Conservation (phyloP, 2,797 vertebrate species). For the Trematomus bernacchii region DNA sequence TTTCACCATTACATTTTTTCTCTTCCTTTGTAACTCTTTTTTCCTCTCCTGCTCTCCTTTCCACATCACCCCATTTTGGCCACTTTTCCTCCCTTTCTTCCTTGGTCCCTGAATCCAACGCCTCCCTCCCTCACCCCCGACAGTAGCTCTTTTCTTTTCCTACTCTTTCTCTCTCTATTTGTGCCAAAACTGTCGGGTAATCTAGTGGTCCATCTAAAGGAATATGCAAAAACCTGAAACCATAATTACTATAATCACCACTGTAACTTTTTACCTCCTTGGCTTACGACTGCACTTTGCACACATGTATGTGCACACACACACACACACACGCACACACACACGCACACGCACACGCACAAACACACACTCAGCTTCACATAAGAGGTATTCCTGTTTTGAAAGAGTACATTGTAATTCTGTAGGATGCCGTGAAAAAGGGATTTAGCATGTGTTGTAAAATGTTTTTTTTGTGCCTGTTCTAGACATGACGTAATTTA, state of each 20-base stretch:
- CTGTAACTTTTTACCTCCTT: constrained; percentile 75
- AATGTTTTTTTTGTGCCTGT: constrained; percentile 54
- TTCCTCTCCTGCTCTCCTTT: constrained; percentile 34
- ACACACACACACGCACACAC: constrained; percentile 12
- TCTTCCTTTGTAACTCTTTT: constrained; percentile 44
- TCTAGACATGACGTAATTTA: constrained; percentile 70
- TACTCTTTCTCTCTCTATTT: neutral
- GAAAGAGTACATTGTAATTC: constrained; percentile 68
- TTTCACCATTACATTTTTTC: constrained; percentile 48
- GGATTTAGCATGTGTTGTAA: constrained; percentile 57
- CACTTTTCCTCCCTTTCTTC: constrained; percentile 20
- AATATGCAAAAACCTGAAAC: constrained; percentile 80
- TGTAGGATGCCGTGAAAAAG: constrained; percentile 61
- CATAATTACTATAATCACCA: constrained; percentile 81
- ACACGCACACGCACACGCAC: constrained; percentile 19
- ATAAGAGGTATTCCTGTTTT: constrained; percentile 33
- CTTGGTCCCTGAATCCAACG: constrained; percentile 9
- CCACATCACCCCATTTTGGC: constrained; percentile 18
- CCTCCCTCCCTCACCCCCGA: constrained; percentile 21
- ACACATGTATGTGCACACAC: constrained; percentile 10
- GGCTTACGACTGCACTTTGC: constrained; percentile 61
- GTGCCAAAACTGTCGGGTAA: constrained; percentile 68
- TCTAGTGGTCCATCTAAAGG: constrained; percentile 72
- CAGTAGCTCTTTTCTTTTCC: constrained; percentile 56
- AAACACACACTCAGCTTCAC: constrained; percentile 4